These are phyloP conservation scores for Aythya baeri DNA, from an alignment of 2,113 vertebrate genomes.

Conservation along the genomic window DNA sequence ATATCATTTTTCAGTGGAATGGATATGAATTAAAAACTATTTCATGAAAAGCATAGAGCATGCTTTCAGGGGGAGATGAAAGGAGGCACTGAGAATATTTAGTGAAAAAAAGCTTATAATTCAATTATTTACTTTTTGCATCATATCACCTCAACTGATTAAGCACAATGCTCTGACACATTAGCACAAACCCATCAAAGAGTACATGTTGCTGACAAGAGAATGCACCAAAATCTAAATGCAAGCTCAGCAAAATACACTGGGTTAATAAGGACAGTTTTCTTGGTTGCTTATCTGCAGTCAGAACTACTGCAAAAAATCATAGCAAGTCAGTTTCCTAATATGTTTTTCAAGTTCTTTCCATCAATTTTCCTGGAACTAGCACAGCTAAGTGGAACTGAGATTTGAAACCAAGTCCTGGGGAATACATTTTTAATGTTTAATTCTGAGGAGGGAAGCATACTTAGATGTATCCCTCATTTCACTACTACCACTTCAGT, in stretches of 20 bases:
- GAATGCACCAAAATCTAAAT: not conserved
- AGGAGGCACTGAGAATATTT: not conserved
- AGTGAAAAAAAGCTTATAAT: not conserved
- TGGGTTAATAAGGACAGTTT: not conserved
- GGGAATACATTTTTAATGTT: accelerated
- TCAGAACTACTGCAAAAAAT: not conserved
- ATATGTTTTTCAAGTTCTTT: not conserved
- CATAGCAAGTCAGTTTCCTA: not conserved
- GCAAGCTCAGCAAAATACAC: not conserved
- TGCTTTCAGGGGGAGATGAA: accelerated
- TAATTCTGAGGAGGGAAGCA: not conserved
- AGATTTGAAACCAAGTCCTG: not conserved
- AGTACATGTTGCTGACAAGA: not conserved
- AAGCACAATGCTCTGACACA: not conserved
- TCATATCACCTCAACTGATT: not conserved
- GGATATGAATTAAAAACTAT: not conserved
- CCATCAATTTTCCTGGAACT: not conserved
- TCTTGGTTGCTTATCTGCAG: not conserved
- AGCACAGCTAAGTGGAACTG: not conserved
- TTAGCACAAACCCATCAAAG: not conserved
- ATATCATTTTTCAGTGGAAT: not conserved
- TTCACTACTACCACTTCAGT: not conserved
- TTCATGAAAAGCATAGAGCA: not conserved
- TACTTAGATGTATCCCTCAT: not conserved
- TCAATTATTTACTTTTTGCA: not conserved